These are phyloP conservation scores for Oxystoma pomonae DNA, from an alignment of 2,888 invertebrate species.

Conservation along the genomic window DNA sequence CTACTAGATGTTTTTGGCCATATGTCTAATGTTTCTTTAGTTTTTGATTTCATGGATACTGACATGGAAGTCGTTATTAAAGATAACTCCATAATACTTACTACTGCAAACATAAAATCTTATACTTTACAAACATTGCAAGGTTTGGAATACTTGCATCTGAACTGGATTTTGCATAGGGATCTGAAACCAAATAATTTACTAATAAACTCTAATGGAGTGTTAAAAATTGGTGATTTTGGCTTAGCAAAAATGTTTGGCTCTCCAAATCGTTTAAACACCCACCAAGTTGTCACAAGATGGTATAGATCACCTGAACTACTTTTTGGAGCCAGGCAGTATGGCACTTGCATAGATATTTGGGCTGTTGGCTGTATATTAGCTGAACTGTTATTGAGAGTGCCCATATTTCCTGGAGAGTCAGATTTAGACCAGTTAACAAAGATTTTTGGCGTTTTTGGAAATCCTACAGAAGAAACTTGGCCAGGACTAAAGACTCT, in stretches of 20 bases:
- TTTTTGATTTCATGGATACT: constrained; percentile 99
- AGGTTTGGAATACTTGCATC: constrained; percentile 51
- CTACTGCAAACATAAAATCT: constrained; percentile 90
- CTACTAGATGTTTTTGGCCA: constrained; percentile 97
- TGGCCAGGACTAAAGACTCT: constrained; percentile 85
- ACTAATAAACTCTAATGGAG: constrained; percentile 84
- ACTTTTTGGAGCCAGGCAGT: constrained; percentile 90
- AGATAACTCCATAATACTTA: constrained; percentile 82
- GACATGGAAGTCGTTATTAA: constrained; percentile 94
- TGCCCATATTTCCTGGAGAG: constrained; percentile 94
- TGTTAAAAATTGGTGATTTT: constrained; percentile 98
- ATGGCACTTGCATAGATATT: constrained; percentile 95
- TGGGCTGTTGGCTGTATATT: constrained; percentile 99
- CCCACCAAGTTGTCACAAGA: constrained; percentile 95
- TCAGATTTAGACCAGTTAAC: constrained; percentile 95
- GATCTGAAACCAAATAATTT: constrained; percentile 99
- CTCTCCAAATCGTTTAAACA: constrained; percentile 92
- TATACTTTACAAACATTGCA: constrained; percentile 93
- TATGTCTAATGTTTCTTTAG: constrained; percentile 95
- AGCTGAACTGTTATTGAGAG: constrained; percentile 86
- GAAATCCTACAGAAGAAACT: constrained; percentile 85
- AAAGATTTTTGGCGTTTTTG: constrained; percentile 91
- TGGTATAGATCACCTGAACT: constrained; percentile 95
- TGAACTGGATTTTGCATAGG: constrained; percentile 78
- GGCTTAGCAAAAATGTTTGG: constrained; percentile 97